Percentiles rank a stretch among this genome's conserved stretches.
Evolutionary conservation across 2,888 invertebrate genomes (phyloP).

Genomic region (Nineta flava): DNA sequence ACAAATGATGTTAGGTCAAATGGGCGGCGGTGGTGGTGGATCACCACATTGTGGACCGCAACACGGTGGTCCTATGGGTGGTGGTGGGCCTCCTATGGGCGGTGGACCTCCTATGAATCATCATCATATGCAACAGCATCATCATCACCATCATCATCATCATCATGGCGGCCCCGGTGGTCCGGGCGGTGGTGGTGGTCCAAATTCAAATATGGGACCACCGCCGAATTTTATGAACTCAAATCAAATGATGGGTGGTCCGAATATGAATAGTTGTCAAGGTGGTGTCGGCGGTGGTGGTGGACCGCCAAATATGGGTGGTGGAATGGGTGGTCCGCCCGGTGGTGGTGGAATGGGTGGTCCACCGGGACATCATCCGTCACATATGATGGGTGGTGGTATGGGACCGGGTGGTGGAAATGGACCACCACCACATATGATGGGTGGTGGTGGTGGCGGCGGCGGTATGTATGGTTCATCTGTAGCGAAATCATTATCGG

Average conservation of each 20-base stretch:
- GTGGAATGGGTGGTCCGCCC: slow-evolving; percentile 19
- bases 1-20: neutral
- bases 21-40: neutral
- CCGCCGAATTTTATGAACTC: neutral
- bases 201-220: slow-evolving; percentile 3
- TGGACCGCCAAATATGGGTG: neutral
- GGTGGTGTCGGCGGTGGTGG: too few species aligned
- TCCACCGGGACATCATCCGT: too few species aligned
- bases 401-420: slow-evolving; percentile 32
- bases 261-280: neutral
- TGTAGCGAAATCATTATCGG: slow-evolving; percentile 77
- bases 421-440: slow-evolving; percentile 34
- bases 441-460: slow-evolving; percentile 33
- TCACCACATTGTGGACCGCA: neutral
- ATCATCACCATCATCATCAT: neutral
- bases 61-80: neutral
- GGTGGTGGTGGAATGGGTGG: slow-evolving; percentile 33
- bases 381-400: slow-evolving; percentile 32
- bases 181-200: neutral
- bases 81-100: neutral
- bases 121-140: too few species aligned
- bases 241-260: neutral
- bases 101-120: neutral
- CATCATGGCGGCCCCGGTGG: neutral
- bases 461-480: slow-evolving; percentile 36